A percentile compares a stretch with the other conserved stretches of the same genome.
phyloP scores from a whole-genome alignment of 2,113 vertebrate genomes.

The Paradoxurus hermaphroditus region DNA sequence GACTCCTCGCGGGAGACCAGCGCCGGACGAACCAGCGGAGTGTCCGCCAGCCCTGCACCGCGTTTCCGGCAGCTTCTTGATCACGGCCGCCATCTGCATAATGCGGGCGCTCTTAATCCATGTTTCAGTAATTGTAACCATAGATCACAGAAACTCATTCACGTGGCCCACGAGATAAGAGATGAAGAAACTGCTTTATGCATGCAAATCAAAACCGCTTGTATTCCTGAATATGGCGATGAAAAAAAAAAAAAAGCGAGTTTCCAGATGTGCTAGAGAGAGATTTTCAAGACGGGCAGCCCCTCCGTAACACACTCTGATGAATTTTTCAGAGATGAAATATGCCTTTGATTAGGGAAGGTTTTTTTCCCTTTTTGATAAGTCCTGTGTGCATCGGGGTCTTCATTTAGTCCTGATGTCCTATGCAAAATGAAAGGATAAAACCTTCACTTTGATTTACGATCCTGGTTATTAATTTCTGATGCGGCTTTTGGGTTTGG shows the following conservation, averaged over 20 bases:
- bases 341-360: constrained; percentile 70
- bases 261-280: constrained; percentile 46
- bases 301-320: neutral
- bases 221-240: neutral
- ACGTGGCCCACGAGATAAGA: constrained; percentile 8
- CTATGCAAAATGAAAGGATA: constrained; percentile 48
- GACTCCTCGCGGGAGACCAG: neutral
- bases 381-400: constrained; percentile 21
- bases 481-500: constrained; percentile 67
- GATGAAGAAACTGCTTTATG: neutral
- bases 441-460: constrained; percentile 71
- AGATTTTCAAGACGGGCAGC: neutral
- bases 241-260: neutral
- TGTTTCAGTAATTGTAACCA: neutral
- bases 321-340: constrained; percentile 70
- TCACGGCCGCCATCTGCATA: neutral
- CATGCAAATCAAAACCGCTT: constrained; percentile 49
- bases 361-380: constrained; percentile 34
- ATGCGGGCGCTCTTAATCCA: neutral
- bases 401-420: constrained; percentile 28
- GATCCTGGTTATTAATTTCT: constrained; percentile 72
- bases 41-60: accelerated
- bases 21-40: accelerated
- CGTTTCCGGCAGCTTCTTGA: neutral
- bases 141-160: constrained; percentile 34